Evolutionary conservation across 2,888 invertebrate species (phyloP).

Genomic region (Drosophila anomalata): DNA sequence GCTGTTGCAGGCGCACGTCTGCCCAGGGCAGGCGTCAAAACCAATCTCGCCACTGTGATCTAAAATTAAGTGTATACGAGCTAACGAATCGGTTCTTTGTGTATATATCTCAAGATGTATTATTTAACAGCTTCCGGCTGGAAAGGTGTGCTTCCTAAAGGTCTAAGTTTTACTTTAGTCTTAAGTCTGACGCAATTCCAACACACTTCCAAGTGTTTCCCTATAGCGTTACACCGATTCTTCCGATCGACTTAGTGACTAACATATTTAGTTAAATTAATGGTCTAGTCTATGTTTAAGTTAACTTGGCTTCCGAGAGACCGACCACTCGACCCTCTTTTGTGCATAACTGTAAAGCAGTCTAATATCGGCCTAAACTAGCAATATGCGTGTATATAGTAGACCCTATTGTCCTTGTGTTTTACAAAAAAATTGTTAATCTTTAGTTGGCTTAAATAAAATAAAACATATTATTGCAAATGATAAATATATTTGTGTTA

Average conservation of each 20-base stretch:
- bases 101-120: constrained; percentile 25
- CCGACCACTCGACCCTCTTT: constrained; percentile 34
- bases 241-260: constrained; percentile 35
- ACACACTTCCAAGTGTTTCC: constrained; percentile 77
- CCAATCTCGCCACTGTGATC: constrained; percentile 79
- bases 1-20: constrained; percentile 68
- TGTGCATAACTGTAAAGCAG: constrained; percentile 37
- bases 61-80: constrained; percentile 62
- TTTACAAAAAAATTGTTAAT: constrained; percentile 68
- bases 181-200: constrained; percentile 59
- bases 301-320: constrained; percentile 29
- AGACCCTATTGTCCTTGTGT: constrained; percentile 44
- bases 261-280: constrained; percentile 62
- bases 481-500: neutral
- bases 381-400: constrained; percentile 36
- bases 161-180: constrained; percentile 43
- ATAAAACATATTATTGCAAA: constrained; percentile 42
- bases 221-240: constrained; percentile 30
- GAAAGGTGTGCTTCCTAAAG: constrained; percentile 72
- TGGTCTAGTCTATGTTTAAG: constrained; percentile 74
- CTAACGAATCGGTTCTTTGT: constrained; percentile 48
- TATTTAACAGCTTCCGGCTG: constrained; percentile 44
- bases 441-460: constrained; percentile 77
- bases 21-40: constrained; percentile 61
- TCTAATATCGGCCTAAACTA: constrained; percentile 41